phyloP scores from a whole-genome alignment of 2,113 vertebrate genomes.

The Etia nguti region DNA sequence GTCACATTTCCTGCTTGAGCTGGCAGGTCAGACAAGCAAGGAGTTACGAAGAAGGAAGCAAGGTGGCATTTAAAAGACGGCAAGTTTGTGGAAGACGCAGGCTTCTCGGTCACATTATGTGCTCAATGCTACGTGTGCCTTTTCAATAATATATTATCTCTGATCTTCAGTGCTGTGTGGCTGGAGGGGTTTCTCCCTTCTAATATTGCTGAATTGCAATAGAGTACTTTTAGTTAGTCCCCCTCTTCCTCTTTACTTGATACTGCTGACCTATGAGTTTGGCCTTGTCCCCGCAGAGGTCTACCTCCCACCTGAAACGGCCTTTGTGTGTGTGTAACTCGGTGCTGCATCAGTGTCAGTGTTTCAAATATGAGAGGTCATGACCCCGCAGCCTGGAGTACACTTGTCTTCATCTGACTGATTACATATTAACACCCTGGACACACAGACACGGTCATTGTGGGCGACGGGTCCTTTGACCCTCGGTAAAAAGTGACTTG shows the following conservation, averaged over 20 bases:
- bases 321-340: not conserved
- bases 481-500: slow-evolving; percentile 2
- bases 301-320: slow-evolving; percentile 28
- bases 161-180: not conserved
- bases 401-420: slow-evolving; percentile 57
- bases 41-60: not conserved
- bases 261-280: slow-evolving; percentile 53
- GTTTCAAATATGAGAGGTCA: slow-evolving; percentile 52
- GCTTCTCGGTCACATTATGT: not conserved
- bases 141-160: slow-evolving; percentile 46
- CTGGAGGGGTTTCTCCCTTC: not conserved
- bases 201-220: slow-evolving; percentile 47
- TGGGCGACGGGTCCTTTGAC: slow-evolving; percentile 28
- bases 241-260: slow-evolving; percentile 1
- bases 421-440: slow-evolving; percentile 55
- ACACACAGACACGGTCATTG: slow-evolving; percentile 5
- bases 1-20: not conserved
- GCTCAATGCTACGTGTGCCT: not conserved
- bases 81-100: not conserved
- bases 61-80: not conserved
- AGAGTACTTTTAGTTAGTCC: not conserved
- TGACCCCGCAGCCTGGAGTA: slow-evolving; percentile 41
- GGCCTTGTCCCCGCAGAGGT: slow-evolving; percentile 27
- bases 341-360: slow-evolving; percentile 33
- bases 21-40: not conserved